Evolutionary conservation across 1,140 invertebrate genomes (phyloP).

Genomic region (Triops longicaudatus): DNA sequence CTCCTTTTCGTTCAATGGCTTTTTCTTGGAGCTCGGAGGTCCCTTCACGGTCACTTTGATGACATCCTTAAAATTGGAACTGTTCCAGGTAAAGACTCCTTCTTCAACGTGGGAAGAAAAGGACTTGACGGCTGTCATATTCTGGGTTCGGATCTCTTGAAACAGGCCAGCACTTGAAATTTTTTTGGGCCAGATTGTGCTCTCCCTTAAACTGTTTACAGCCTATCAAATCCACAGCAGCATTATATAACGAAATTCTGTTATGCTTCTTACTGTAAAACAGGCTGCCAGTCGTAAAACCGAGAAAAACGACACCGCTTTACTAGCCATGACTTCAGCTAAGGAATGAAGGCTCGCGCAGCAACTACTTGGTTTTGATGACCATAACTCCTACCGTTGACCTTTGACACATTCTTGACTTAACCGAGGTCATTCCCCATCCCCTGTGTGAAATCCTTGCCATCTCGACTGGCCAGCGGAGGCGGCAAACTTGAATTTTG

Average conservation of each 20-base stretch:
- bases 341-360: not conserved
- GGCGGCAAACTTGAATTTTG: constrained; percentile 5
- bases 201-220: not conserved
- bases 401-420: no score
- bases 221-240: not conserved
- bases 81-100: not conserved
- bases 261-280: not conserved
- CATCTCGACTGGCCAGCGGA: no score
- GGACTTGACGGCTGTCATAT: not conserved
- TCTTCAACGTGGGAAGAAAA: not conserved
- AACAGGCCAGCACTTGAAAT: not conserved
- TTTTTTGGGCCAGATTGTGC: not conserved
- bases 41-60: not conserved
- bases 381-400: no score
- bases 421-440: no score
- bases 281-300: not conserved
- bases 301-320: not conserved
- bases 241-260: not conserved
- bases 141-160: not conserved
- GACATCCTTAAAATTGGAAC: not conserved
- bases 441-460: no score
- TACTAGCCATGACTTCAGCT: not conserved
- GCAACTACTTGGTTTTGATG: not conserved
- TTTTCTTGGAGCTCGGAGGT: not conserved
- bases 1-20: not conserved